Conservation (phyloP, 92 coral and sea anemone genomes). For the Muricea muricata region DNA sequence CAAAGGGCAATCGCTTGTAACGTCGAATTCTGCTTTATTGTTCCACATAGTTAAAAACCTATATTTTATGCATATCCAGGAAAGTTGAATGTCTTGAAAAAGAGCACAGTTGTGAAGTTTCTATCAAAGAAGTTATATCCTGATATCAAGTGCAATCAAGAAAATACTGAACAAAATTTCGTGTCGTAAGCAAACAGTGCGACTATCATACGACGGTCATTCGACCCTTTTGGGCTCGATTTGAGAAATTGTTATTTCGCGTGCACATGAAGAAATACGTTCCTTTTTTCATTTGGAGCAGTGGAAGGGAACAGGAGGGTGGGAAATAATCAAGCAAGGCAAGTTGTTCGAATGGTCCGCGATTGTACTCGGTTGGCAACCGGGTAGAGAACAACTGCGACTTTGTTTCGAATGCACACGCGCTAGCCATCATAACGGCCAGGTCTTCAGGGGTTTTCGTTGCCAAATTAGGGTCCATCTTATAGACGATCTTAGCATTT, state of each 20-base stretch:
- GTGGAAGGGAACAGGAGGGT: conserved; percentile 81
- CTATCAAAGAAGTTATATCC: too few species aligned
- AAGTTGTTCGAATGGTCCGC: conserved; percentile 53
- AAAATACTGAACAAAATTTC: too few species aligned
- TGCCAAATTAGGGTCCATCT: conserved; percentile 53
- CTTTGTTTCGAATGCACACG: conserved; percentile 52
- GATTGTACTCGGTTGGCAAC: not conserved
- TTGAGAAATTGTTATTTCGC: conserved; percentile 88
- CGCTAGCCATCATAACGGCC: conserved; percentile 76
- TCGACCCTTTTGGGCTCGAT: conserved; percentile 89
- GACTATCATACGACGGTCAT: conserved; percentile 36
- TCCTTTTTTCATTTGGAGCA: conserved; percentile 75
- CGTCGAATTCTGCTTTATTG: too few species aligned
- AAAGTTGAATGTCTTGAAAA: too few species aligned
- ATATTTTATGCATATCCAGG: too few species aligned
- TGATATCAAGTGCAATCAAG: too few species aligned
- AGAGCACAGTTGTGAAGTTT: too few species aligned
- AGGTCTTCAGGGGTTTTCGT: conserved; percentile 67
- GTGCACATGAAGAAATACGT: conserved; percentile 88
- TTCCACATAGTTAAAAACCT: too few species aligned
- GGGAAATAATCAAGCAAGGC: conserved; percentile 87
- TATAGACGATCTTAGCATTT: conserved; percentile 69
- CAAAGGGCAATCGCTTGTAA: too few species aligned
- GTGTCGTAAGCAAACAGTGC: too few species aligned
- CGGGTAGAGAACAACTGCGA: not conserved